A percentile compares a stretch with the other conserved stretches of the same genome.
These are phyloP conservation scores for Brachyhypopomus occidentalis DNA, from an alignment of 2,113 vertebrate genomes.

Conservation along the genomic window DNA sequence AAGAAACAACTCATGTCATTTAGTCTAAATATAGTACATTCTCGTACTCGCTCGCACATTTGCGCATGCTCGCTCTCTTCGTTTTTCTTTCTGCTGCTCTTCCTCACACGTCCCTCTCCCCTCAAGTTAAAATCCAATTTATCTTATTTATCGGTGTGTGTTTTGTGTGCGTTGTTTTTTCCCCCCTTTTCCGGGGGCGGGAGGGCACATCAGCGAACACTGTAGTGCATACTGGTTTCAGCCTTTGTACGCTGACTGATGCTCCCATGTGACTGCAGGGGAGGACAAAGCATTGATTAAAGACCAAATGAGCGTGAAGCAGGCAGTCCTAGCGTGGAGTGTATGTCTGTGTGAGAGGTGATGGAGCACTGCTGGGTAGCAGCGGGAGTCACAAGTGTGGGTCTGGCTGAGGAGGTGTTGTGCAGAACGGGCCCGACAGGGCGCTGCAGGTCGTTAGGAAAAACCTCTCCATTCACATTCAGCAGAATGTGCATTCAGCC, in stretches of 20 bases:
- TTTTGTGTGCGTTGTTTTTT: not conserved
- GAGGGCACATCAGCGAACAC: not conserved
- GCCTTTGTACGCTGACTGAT: conserved; percentile 46
- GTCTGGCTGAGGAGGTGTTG: conserved; percentile 37
- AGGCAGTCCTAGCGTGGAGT: conserved; percentile 27
- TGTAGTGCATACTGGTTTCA: conserved; percentile 10
- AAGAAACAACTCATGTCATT: conserved; percentile 68
- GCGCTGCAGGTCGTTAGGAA: conserved; percentile 31
- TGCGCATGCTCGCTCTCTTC: not conserved
- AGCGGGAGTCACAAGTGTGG: conserved; percentile 36
- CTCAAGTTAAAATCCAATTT: not conserved
- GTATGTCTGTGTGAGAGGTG: conserved; percentile 40
- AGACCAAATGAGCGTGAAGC: conserved; percentile 43
- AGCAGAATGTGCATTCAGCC: conserved; percentile 25
- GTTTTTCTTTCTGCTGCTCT: conserved; percentile 47
- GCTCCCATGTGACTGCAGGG: conserved; percentile 30
- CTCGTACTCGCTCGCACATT: not conserved
- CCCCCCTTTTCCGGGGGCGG: not conserved
- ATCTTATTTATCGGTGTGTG: not conserved
- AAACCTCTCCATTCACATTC: conserved; percentile 38
- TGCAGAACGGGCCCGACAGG: conserved; percentile 26
- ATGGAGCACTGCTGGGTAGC: conserved; percentile 34
- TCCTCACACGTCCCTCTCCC: conserved; percentile 43
- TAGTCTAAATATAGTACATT: conserved; percentile 65
- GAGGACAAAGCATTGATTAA: conserved; percentile 52